Evolutionary conservation across 2,797 vertebrate genomes (phyloP).

Genomic region (Decapterus maruadsi): DNA sequence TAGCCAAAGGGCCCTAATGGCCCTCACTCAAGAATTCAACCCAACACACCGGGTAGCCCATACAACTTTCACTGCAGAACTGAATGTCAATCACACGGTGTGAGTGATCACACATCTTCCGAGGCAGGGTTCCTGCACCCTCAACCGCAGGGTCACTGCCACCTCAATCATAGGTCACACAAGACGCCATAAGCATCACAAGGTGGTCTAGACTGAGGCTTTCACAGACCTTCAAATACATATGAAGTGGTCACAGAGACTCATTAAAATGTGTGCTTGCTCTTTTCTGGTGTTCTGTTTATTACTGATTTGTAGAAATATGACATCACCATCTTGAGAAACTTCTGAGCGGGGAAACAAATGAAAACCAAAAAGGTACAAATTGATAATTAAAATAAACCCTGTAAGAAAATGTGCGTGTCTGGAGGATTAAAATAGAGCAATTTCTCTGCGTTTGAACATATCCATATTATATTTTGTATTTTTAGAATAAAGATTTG

Average conservation of each 20-base stretch:
- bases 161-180: constrained; percentile 34
- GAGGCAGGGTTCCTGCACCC: constrained; percentile 21
- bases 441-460: background rate
- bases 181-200: background rate
- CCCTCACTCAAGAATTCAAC: constrained; percentile 59
- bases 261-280: background rate
- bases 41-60: constrained; percentile 54
- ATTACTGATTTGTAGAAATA: background rate
- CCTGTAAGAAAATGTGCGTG: background rate
- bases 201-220: background rate
- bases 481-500: background rate
- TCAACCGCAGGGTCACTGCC: background rate
- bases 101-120: constrained; percentile 27
- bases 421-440: too few species aligned
- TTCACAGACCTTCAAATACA: background rate
- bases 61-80: constrained; percentile 41
- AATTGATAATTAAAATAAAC: too few species aligned
- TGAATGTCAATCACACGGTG: constrained; percentile 34
- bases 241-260: constrained; percentile 2
- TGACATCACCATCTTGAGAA: background rate
- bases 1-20: constrained; percentile 63
- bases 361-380: too few species aligned
- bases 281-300: background rate
- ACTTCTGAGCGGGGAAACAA: too few species aligned
- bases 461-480: background rate